A percentile compares a stretch with the other conserved stretches of the same genome.
Conservation (phyloP, 2,797 vertebrate genomes). For the Mallotus villosus region DNA sequence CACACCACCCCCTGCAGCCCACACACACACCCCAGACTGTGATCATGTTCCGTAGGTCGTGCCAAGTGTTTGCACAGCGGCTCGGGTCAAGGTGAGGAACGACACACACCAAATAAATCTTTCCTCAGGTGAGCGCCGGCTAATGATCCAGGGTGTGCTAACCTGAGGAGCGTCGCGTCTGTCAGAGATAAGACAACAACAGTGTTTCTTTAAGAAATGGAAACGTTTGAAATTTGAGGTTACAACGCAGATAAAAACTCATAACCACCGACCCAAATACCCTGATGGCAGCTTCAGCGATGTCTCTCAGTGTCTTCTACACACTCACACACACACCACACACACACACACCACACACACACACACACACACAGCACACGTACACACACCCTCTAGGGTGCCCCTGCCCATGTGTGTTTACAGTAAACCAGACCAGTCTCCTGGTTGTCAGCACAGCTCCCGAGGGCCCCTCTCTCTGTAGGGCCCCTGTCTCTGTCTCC, state of each 20-base stretch:
- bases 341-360: not conserved
- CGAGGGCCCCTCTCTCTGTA: constrained; percentile 19
- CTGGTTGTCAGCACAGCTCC: constrained; percentile 30
- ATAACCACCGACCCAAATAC: not conserved
- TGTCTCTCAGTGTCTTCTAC: not conserved
- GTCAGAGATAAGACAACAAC: not conserved
- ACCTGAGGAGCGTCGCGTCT: not conserved
- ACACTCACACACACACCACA: constrained; percentile 4
- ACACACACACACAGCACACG: not conserved
- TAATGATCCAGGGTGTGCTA: constrained; percentile 19
- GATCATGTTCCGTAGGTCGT: constrained; percentile 10
- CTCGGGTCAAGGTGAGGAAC: constrained; percentile 53
- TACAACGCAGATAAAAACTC: not conserved
- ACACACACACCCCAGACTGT: not conserved
- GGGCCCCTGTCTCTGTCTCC: constrained; percentile 57
- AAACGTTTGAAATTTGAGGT: not conserved
- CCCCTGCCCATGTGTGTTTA: constrained; percentile 62
- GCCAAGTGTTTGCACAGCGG: constrained; percentile 44
- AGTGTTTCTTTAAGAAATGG: not conserved
- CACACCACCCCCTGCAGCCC: constrained; percentile 35
- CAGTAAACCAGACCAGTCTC: constrained; percentile 53
- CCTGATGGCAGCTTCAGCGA: not conserved
- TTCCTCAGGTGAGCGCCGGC: constrained; percentile 35
- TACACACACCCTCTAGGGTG: constrained; percentile 43
- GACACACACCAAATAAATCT: constrained; percentile 48